Percentiles rank a stretch among this genome's conserved stretches.
These are phyloP conservation scores for Neocrepidodera transversa DNA, from an alignment of 2,888 invertebrate species.

Conservation along the genomic window DNA sequence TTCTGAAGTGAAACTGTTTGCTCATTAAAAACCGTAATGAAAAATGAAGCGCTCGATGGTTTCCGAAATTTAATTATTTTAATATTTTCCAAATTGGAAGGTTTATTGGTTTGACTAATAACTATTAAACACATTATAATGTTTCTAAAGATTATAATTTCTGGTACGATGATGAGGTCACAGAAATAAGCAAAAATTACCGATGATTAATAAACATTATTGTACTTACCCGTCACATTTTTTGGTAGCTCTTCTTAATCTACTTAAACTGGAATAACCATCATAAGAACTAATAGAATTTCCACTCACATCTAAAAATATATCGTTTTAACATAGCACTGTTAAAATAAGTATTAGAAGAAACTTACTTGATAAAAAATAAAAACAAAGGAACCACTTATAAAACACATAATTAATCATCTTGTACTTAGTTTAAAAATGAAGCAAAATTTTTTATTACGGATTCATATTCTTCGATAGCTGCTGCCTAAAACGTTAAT, in stretches of 20 bases:
- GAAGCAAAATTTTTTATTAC: background rate
- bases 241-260: constrained; percentile 18
- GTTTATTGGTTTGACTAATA: too few relatives aligned
- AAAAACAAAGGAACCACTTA: constrained; percentile 21
- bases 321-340: constrained; percentile 25
- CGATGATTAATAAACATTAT: too few relatives aligned
- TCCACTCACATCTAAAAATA: constrained; percentile 12
- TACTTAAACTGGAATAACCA: background rate
- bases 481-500: too few relatives aligned
- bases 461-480: background rate
- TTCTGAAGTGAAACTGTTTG: too few relatives aligned
- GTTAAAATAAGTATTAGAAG: background rate
- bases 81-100: too few relatives aligned
- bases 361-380: constrained; percentile 27
- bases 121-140: too few relatives aligned
- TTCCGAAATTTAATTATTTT: too few relatives aligned
- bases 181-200: too few relatives aligned
- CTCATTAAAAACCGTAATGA: too few relatives aligned
- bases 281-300: background rate
- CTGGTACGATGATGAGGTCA: too few relatives aligned
- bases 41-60: too few relatives aligned
- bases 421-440: background rate
- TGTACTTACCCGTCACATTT: constrained; percentile 32
- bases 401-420: constrained; percentile 17
- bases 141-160: too few relatives aligned